phyloP scores from a whole-genome alignment of 2,888 invertebrate species.

The Gerris lacustris region DNA sequence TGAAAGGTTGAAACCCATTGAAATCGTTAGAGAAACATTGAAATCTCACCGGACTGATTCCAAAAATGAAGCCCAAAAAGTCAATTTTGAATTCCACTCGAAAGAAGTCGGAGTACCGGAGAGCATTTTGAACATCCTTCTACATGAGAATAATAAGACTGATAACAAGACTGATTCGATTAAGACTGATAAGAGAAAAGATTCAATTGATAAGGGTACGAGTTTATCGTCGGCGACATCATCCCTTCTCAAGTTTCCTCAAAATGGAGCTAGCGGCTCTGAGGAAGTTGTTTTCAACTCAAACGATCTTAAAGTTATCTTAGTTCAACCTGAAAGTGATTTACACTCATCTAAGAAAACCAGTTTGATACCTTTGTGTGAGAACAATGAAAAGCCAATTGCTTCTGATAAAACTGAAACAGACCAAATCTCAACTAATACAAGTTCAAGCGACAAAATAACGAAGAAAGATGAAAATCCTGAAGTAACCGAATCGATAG shows the following conservation, averaged over 20 bases:
- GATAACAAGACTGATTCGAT: constrained; percentile 6
- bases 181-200: neutral
- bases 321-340: constrained; percentile 7
- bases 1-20: neutral
- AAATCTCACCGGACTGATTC: neutral
- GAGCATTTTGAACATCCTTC: neutral
- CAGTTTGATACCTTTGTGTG: neutral
- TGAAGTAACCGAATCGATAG: neutral
- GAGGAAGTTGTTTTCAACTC: constrained; percentile 2
- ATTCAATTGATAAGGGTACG: neutral
- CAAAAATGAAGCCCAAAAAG: neutral
- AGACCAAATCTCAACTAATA: neutral
- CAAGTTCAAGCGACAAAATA: neutral
- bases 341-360: constrained; percentile 4
- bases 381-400: neutral
- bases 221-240: neutral
- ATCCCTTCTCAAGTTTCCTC: neutral
- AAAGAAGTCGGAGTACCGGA: neutral
- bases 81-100: neutral
- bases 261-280: neutral
- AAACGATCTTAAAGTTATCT: constrained; percentile 7
- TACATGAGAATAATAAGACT: constrained; percentile 1
- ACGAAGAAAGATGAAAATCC: no score
- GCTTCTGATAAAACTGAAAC: neutral
- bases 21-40: no score